phyloP scores from a whole-genome alignment of 2,113 vertebrate genomes.

The Calidris pygmaea region DNA sequence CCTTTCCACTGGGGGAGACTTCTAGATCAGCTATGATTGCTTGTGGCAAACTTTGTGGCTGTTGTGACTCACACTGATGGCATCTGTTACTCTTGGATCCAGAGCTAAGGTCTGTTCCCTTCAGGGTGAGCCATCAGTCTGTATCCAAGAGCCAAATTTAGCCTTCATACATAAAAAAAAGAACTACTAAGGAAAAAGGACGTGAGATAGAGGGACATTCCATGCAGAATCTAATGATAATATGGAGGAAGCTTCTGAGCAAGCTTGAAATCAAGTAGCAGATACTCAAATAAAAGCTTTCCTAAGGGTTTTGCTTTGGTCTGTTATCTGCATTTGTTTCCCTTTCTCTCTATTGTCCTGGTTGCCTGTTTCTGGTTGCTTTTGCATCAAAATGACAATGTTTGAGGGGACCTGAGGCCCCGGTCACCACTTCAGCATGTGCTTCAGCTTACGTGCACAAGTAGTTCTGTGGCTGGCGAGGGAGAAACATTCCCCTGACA shows the following conservation, averaged over 20 bases:
- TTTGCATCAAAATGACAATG: neutral
- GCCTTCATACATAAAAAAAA: neutral
- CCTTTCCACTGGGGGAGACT: neutral
- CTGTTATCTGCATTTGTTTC: neutral
- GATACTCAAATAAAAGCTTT: neutral
- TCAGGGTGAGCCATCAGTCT: neutral
- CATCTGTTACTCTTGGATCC: constrained; percentile 48
- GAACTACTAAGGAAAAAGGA: neutral
- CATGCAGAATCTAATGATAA: neutral
- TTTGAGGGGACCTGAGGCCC: neutral
- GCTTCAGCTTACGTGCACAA: neutral
- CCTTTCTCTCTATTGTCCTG: neutral
- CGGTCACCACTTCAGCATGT: neutral
- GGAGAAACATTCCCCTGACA: neutral
- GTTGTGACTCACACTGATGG: constrained; percentile 37
- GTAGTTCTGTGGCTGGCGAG: neutral
- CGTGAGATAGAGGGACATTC: neutral
- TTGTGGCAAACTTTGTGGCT: constrained; percentile 33
- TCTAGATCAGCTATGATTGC: neutral
- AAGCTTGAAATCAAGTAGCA: neutral
- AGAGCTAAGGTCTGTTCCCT: constrained; percentile 18
- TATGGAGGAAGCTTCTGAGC: neutral
- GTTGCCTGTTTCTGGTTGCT: neutral
- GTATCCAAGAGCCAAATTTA: constrained; percentile 25
- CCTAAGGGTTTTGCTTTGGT: neutral